A percentile compares a stretch with the other conserved stretches of the same genome.
phyloP scores from a whole-genome alignment of 2,797 vertebrate species.

The Alcedo quadribrachys region DNA sequence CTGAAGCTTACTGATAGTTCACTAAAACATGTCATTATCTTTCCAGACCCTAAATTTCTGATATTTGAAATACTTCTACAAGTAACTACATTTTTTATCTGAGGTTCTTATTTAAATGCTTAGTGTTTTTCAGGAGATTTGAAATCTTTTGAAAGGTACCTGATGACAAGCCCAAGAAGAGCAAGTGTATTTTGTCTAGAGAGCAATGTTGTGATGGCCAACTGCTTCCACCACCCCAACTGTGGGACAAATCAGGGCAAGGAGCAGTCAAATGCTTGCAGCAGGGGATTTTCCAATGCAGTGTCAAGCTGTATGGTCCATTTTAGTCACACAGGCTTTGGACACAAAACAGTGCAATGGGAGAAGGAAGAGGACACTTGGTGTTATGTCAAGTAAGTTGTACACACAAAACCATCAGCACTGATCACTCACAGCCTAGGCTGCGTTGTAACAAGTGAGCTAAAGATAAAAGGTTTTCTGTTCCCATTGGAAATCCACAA shows the following conservation, averaged over 20 bases:
- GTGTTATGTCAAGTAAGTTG: neutral
- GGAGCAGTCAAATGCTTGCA: neutral
- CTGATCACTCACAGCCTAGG: neutral
- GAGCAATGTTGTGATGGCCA: neutral
- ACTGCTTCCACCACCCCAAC: neutral
- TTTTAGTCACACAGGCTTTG: neutral
- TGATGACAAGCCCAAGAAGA: neutral
- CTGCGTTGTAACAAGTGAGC: neutral
- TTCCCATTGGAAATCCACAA: constrained; percentile 3
- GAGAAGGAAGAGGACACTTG: neutral
- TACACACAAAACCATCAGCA: neutral
- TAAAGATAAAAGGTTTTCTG: constrained; percentile 33
- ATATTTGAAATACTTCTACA: neutral
- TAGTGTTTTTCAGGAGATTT: neutral
- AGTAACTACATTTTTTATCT: neutral
- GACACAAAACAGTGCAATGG: neutral
- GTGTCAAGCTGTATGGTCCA: neutral
- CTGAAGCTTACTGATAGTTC: neutral
- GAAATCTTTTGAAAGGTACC: neutral
- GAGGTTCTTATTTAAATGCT: neutral
- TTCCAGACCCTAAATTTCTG: neutral
- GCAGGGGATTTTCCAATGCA: neutral
- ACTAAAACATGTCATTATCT: accelerated
- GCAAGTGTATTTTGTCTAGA: neutral
- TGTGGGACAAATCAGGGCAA: neutral